A percentile compares a stretch with the other conserved stretches of the same genome.
phyloP scores from a whole-genome alignment of 2,888 invertebrate genomes.

The Melanostoma scalare region DNA sequence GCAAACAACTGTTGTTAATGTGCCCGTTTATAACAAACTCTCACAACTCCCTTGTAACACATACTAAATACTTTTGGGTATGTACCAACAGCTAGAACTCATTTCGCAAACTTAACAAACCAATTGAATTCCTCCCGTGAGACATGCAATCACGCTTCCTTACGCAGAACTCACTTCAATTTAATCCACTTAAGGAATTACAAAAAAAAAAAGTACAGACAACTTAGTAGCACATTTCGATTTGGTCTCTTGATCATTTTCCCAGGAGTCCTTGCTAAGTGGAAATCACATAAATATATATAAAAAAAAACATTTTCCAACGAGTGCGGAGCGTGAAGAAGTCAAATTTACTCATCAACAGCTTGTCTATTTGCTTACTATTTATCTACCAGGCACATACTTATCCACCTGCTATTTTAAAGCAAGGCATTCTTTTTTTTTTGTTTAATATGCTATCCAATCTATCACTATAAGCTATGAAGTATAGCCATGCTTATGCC shows the following conservation, averaged over 20 bases:
- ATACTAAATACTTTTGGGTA: background rate
- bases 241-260: slow-evolving; percentile 51
- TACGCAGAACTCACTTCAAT: slow-evolving; percentile 68
- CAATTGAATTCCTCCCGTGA: slow-evolving; percentile 71
- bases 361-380: slow-evolving; percentile 56
- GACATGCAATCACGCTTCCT: slow-evolving; percentile 65
- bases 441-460: too few relatives aligned
- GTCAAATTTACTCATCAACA: slow-evolving; percentile 26
- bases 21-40: slow-evolving; percentile 37
- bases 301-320: slow-evolving; percentile 31
- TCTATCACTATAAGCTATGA: too few relatives aligned
- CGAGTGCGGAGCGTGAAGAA: slow-evolving; percentile 3
- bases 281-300: slow-evolving; percentile 56
- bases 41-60: slow-evolving; percentile 10
- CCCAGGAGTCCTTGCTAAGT: slow-evolving; percentile 51
- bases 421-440: background rate
- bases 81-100: slow-evolving; percentile 46
- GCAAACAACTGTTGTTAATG: slow-evolving; percentile 27
- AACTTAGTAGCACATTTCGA: slow-evolving; percentile 24
- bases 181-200: slow-evolving; percentile 73
- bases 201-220: slow-evolving; percentile 44
- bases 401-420: slow-evolving; percentile 66
- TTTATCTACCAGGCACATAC: slow-evolving; percentile 57
- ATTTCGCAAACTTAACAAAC: slow-evolving; percentile 70
- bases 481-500: too few relatives aligned